Evolutionary conservation across 2,797 vertebrate genomes (phyloP), one percentile per base, ranked within the genome.

Genomic region (Scomberomorus guttatus): DNA sequence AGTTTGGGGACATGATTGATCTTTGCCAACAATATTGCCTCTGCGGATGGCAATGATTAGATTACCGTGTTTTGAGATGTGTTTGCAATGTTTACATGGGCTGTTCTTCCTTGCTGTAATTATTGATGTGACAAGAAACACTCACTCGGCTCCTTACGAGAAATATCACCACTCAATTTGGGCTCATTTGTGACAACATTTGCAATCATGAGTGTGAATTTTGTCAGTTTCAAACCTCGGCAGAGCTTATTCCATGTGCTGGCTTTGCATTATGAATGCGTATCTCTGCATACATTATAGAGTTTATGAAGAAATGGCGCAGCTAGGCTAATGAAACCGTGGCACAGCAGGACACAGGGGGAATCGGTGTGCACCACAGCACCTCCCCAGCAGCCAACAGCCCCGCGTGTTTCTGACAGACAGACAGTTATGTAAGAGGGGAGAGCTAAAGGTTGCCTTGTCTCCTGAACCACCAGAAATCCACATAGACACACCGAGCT

Each of bases 371-470:
- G 83, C 81, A 60, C 79, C 68, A 22, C 65, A 51, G 75, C 80
- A 70, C 77, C 72, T 80, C 75, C 76, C 71, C 63, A 39, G 80
- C 85, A 84, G 84, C 85, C 76, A 71, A 8, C 77, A 54, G 80
- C 79, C 79, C 79, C 42, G 67, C 76, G 89, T 62, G 62, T 72
- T 79, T 81, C 85, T 87, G 87, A 91, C 84, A 83, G 89, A 90
- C 87, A 89, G 90, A 89, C 84, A 75, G 87, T 94, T 94, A 93
- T 85, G 87, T 92, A 93, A 94, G 85, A 85, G 60, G 60, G 74
- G 18, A 61, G 77, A 83, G 81, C 79, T 79, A 93, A 91, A 93
- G 90, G 92, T 92, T 88, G 89, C 72, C 84, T 89, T 69, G 87
- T 93, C 91, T 93, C 83, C 80, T 39, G 64, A 92, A 89, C 83